These are phyloP conservation scores for Drosophila trapezifrons DNA, from an alignment of 1,140 invertebrate genomes.

Conservation along the genomic window DNA sequence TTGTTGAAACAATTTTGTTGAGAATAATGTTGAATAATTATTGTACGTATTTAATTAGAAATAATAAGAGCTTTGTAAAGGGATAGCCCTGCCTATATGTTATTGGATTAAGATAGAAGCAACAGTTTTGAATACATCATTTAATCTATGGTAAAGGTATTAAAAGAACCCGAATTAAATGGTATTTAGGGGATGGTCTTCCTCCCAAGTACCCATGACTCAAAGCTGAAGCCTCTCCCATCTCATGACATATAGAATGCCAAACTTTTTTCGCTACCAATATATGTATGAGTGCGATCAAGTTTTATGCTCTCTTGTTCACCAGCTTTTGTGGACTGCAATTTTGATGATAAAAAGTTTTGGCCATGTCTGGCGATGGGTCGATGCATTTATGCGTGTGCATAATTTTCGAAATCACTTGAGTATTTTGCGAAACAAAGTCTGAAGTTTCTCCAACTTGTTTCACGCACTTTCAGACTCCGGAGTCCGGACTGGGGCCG, in stretches of 20 bases:
- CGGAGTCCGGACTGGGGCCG: neutral
- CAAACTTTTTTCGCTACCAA: slow-evolving; percentile 13
- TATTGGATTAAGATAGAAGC: too few species aligned
- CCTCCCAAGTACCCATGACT: too few species aligned
- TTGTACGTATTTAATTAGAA: neutral
- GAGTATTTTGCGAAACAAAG: slow-evolving; percentile 73
- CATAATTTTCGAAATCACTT: slow-evolving; percentile 81
- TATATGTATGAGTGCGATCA: slow-evolving; percentile 14
- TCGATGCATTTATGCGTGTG: slow-evolving; percentile 76
- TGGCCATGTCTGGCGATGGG: slow-evolving; percentile 17
- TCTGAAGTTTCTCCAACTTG: slow-evolving; percentile 72
- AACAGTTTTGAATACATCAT: neutral
- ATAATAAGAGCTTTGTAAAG: too few species aligned
- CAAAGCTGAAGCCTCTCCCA: neutral
- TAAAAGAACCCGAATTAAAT: too few species aligned
- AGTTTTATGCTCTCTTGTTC: slow-evolving; percentile 23
- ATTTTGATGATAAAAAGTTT: slow-evolving; percentile 61
- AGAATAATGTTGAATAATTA: neutral
- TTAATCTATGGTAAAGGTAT: too few species aligned
- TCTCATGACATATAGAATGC: neutral
- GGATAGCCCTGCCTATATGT: too few species aligned
- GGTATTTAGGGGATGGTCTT: too few species aligned
- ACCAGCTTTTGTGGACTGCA: slow-evolving; percentile 20
- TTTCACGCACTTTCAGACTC: slow-evolving; percentile 50
- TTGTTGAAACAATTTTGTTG: neutral